Conservation (phyloP, 23 tunicate species). For the Phallusia fumigata region DNA sequence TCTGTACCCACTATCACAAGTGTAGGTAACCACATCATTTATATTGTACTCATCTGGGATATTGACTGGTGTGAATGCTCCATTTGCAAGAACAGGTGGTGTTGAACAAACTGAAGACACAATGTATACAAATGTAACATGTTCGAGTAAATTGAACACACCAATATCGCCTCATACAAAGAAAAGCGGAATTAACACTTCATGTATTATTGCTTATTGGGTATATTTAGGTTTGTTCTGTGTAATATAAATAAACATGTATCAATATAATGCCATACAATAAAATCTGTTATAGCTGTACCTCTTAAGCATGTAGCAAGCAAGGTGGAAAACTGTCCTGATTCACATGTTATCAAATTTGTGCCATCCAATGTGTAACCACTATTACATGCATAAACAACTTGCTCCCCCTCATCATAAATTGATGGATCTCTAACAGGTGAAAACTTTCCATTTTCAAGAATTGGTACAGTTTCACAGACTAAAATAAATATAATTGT, state of each 20-base stretch:
- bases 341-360: slow-evolving; percentile 13
- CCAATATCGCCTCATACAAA: too few relatives aligned
- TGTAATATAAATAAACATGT: too few relatives aligned
- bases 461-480: background rate
- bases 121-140: too few relatives aligned
- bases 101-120: too few relatives aligned
- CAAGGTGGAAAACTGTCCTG: background rate
- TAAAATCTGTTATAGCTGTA: too few relatives aligned
- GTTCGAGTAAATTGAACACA: too few relatives aligned
- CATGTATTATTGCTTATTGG: too few relatives aligned
- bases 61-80: background rate
- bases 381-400: slow-evolving; percentile 2
- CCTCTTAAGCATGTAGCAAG: slow-evolving; percentile 14
- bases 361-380: background rate
- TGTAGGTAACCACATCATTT: background rate
- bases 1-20: background rate
- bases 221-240: too few relatives aligned
- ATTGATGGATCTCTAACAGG: slow-evolving; percentile 9
- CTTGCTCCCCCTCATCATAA: background rate
- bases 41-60: background rate
- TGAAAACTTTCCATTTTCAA: slow-evolving; percentile 2
- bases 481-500: background rate
- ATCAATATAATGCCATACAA: too few relatives aligned
- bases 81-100: slow-evolving; percentile 1
- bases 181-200: too few relatives aligned